phyloP scores from a whole-genome alignment of 2,888 invertebrate species.

The Amiota mariae region DNA sequence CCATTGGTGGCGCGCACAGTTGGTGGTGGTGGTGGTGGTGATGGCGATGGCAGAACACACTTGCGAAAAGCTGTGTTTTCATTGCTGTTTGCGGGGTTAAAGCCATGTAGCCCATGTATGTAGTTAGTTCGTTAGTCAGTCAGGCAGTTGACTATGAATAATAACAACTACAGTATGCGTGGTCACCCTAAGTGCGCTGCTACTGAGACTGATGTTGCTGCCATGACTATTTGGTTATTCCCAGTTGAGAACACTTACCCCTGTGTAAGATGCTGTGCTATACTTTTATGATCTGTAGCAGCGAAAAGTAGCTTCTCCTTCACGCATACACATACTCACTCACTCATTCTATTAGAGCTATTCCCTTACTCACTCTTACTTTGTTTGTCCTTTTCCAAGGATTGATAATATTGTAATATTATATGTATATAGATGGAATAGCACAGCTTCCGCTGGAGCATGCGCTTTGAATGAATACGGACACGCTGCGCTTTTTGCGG shows the following conservation, averaged over 20 bases:
- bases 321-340: background rate
- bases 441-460: constrained; percentile 59
- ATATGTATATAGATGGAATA: background rate
- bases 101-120: background rate
- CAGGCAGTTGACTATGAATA: too few species aligned
- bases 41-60: background rate
- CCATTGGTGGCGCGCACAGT: constrained; percentile 57
- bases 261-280: background rate
- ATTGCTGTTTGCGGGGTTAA: background rate
- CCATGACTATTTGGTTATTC: background rate
- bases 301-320: background rate
- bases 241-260: constrained; percentile 20
- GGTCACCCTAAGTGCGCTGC: too few species aligned
- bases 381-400: background rate
- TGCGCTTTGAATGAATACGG: constrained; percentile 47
- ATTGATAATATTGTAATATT: too few species aligned
- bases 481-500: constrained; percentile 36
- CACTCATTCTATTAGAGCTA: background rate
- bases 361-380: background rate
- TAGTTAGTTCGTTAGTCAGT: too few species aligned
- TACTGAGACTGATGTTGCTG: background rate
- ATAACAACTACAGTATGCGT: too few species aligned
- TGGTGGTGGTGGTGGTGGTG: constrained; percentile 18
- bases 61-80: background rate
- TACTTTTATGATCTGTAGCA: constrained; percentile 21